phyloP scores from a whole-genome alignment of 2,888 invertebrate genomes.

The Tipula confusa region DNA sequence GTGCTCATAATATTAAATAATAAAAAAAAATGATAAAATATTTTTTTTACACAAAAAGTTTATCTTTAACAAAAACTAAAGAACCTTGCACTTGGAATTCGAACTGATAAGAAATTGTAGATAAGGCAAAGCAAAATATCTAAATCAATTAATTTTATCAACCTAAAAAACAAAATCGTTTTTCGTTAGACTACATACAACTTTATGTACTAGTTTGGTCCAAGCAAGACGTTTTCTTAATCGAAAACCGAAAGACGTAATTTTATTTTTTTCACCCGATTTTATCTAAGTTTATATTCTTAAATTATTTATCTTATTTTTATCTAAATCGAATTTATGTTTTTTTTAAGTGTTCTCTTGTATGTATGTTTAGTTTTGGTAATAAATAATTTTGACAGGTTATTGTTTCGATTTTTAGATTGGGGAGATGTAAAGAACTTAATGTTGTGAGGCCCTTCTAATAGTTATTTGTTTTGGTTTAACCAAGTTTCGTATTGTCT shows the following conservation, averaged over 20 bases:
- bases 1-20: too few species aligned
- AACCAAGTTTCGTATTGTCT: neutral
- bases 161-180: too few species aligned
- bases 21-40: too few species aligned
- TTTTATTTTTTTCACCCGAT: neutral
- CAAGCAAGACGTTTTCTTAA: neutral
- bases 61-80: neutral
- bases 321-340: neutral
- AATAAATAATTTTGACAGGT: slow-evolving; percentile 20
- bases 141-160: neutral
- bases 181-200: neutral
- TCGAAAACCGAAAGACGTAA: neutral
- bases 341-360: neutral
- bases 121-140: neutral
- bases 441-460: neutral
- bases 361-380: neutral
- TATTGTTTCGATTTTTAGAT: neutral
- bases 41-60: too few species aligned
- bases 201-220: neutral
- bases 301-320: neutral
- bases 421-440: neutral
- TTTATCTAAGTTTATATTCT: neutral
- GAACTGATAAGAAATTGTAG: neutral
- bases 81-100: neutral
- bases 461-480: neutral